phyloP scores from a whole-genome alignment of 2,797 vertebrate genomes.

The Sylvia borin region DNA sequence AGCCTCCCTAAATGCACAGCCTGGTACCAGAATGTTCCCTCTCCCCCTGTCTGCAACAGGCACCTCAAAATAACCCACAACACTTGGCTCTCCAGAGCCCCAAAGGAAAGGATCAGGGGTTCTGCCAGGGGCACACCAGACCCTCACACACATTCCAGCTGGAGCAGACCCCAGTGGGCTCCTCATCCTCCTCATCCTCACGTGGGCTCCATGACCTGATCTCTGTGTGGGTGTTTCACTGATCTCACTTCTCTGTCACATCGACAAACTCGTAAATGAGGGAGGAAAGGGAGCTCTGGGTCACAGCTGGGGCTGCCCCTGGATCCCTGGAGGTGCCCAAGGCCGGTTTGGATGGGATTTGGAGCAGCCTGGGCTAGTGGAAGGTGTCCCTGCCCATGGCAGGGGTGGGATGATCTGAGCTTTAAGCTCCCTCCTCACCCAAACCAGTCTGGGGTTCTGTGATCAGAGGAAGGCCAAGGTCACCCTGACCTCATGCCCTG shows the following conservation, averaged over 20 bases:
- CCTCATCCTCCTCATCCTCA: not conserved
- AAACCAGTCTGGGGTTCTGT: not conserved
- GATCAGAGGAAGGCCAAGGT: not conserved
- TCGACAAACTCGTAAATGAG: not conserved
- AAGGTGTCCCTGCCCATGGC: not conserved
- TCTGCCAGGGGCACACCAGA: not conserved
- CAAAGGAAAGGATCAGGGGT: not conserved
- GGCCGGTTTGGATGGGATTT: fast-evolving
- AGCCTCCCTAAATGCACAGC: not conserved
- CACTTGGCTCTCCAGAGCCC: not conserved
- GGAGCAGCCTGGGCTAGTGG: fast-evolving
- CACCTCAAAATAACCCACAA: not conserved
- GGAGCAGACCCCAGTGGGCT: not conserved
- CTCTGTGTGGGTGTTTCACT: not conserved
- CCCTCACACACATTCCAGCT: fast-evolving
- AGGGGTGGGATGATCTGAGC: not conserved
- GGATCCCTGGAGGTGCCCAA: not conserved
- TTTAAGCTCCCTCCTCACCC: not conserved
- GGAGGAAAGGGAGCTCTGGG: not conserved
- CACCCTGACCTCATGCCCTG: not conserved
- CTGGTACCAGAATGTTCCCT: not conserved
- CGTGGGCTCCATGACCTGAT: not conserved
- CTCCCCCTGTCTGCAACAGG: not conserved
- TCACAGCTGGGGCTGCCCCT: not conserved
- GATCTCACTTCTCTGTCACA: not conserved